Base-by-base conservation (phyloP, 2,888 invertebrate species). In the Andrena chrysosceles region DNA sequence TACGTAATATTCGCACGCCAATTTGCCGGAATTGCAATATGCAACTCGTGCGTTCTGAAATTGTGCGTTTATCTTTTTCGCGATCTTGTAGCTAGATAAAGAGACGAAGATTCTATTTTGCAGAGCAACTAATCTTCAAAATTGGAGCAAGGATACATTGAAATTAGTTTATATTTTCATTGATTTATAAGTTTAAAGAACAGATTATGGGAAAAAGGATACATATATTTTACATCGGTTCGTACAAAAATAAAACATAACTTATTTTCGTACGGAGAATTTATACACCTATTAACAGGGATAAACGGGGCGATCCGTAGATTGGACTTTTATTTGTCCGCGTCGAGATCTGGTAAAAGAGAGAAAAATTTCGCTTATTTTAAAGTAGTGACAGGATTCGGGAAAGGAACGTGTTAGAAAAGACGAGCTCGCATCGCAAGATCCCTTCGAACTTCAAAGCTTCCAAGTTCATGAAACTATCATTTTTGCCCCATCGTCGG, bases 401-500 rank as follows among this genome's bases (percentile, higher is more conserved):
- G 71, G 56, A 49, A 49, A 35, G 69, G 64, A 48, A 52, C 59
- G 10, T 72, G 26, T 69, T 56, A 54, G 26, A 69, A 31, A 76
- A 54, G 73, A 84, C 56, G 68, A 77, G 82, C 81, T 86, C 86
- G 87, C 79, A 29, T 63, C 73, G 80, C 84, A 81, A 71, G 62
- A 77, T 83, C 72, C 77, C 73, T 60, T 60, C 33, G 42, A 59
- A 67, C 31, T 2, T 49, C n/a, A 13, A 70, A 52, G 48, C 16
- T 29, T 64, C 54, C n/a, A 0, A 66, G 6, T 56, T 87, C 54
- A 91, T 56, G 85, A 75, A 76, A 89, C 70, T 74, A 92, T 91
- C 64, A 88, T 84, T 73, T 89, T 90, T 59, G 90, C 92, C 52
- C 89, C 87, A 63, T 90, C 67, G 4, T 88, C 84, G 5, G 92